Evolutionary conservation across 2,888 invertebrate species (phyloP).

Genomic region (Habroteleia sp.): DNA sequence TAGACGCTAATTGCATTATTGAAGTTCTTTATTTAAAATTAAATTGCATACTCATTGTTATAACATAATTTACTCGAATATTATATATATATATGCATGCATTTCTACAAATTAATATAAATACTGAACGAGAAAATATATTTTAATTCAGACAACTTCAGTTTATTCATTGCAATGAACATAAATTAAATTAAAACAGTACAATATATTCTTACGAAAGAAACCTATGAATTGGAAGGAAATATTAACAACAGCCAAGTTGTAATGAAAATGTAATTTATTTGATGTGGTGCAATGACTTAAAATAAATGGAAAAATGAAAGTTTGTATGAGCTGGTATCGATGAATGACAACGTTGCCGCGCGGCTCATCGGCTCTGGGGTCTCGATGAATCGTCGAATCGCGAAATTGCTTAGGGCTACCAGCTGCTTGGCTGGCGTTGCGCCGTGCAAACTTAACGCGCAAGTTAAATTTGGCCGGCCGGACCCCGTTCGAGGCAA

Average conservation of each 20-base stretch:
- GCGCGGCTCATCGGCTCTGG: conserved; percentile 70
- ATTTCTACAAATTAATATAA: no score
- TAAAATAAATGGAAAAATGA: conserved; percentile 82
- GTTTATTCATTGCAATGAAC: no score
- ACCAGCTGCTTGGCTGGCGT: no score
- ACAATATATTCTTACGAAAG: no score
- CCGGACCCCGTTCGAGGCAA: neutral
- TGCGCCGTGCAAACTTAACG: conserved; percentile 4
- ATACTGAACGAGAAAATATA: no score
- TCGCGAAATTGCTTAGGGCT: neutral
- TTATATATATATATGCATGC: no score
- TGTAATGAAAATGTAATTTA: conserved; percentile 82
- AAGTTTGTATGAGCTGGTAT: conserved; percentile 80
- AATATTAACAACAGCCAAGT: conserved; percentile 3
- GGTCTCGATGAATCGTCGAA: conserved; percentile 55
- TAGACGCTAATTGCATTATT: no score
- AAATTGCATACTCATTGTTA: no score
- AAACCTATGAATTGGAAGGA: conserved; percentile 7
- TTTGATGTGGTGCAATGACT: conserved; percentile 82
- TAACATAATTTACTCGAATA: no score
- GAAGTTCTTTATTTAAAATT: no score
- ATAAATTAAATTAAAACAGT: no score
- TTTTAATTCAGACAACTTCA: no score
- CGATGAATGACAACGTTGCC: conserved; percentile 76
- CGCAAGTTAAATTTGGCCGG: conserved; percentile 3